Evolutionary conservation across 53 echinoderm and acorn worm genomes (phyloP).

Genomic region (Mesocentrotus franciscanus): DNA sequence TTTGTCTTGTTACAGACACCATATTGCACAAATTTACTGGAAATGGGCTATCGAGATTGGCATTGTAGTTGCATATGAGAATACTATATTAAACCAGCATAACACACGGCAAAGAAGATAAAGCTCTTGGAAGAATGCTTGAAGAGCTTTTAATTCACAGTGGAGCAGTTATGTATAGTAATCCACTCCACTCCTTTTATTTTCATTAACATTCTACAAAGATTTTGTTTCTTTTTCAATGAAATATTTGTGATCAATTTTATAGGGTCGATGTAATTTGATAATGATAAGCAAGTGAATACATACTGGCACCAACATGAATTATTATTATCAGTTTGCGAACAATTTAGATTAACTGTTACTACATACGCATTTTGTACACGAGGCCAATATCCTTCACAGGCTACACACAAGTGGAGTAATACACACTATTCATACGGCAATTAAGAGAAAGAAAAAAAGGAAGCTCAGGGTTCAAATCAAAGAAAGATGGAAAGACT

Average conservation of each 20-base stretch:
- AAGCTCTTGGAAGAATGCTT: background rate
- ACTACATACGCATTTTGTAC: background rate
- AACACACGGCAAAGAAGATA: background rate
- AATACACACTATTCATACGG: background rate
- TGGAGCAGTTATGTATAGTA: background rate
- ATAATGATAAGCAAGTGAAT: background rate
- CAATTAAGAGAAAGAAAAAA: background rate
- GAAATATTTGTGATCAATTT: background rate
- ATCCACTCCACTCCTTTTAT: background rate
- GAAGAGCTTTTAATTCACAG: background rate
- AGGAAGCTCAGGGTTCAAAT: background rate
- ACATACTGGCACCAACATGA: background rate
- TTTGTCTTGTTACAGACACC: background rate
- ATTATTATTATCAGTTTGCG: background rate
- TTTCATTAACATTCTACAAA: background rate
- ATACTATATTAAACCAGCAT: background rate
- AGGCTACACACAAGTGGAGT: background rate
- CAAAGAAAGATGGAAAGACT: background rate
- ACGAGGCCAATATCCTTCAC: background rate
- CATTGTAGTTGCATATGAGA: background rate
- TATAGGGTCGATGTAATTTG: background rate
- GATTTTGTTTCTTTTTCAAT: background rate
- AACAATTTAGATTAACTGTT: background rate
- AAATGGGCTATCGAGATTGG: background rate
- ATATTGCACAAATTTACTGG: slow-evolving; percentile 9